Conservation (phyloP, 2,888 invertebrate species). For the Drosophila anomalata region DNA sequence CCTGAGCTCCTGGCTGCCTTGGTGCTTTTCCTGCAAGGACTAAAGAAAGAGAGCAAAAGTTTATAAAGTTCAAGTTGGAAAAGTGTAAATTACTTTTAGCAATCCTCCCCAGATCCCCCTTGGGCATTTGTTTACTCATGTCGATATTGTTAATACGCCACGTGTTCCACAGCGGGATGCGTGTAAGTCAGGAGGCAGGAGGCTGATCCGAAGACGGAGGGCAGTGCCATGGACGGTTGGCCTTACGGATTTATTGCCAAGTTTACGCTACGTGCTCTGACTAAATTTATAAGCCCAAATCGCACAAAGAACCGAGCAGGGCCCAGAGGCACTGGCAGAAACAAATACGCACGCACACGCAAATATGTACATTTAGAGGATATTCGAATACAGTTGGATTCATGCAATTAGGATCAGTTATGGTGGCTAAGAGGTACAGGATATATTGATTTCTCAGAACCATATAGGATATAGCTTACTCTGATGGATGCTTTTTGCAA, state of each 20-base stretch:
- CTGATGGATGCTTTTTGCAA: not conserved
- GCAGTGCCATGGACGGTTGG: slow-evolving; percentile 44
- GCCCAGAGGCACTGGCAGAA: slow-evolving; percentile 34
- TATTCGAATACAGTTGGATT: slow-evolving; percentile 38
- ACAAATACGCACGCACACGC: slow-evolving; percentile 33
- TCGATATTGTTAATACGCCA: slow-evolving; percentile 76
- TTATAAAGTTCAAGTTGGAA: slow-evolving; percentile 52
- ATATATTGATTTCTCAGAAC: not conserved
- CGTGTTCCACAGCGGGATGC: slow-evolving; percentile 60
- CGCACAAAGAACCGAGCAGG: slow-evolving; percentile 42
- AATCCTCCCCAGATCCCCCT: slow-evolving; percentile 39
- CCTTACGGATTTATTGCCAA: slow-evolving; percentile 76
- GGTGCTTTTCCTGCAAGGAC: slow-evolving; percentile 18
- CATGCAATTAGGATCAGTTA: slow-evolving; percentile 52
- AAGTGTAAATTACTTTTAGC: slow-evolving; percentile 74
- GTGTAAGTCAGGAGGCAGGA: slow-evolving; percentile 8
- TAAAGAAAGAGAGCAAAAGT: slow-evolving; percentile 21
- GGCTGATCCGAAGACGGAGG: slow-evolving; percentile 5
- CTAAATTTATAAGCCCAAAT: slow-evolving; percentile 81
- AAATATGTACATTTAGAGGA: slow-evolving; percentile 32
- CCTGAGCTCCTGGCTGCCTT: not conserved
- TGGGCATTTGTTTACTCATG: slow-evolving; percentile 72
- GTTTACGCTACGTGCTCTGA: slow-evolving; percentile 82
- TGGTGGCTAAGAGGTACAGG: not conserved
- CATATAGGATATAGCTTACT: not conserved